These are phyloP conservation scores for Stenopsyche tienmushanensis DNA, from an alignment of 1,140 invertebrate species.

Conservation along the genomic window DNA sequence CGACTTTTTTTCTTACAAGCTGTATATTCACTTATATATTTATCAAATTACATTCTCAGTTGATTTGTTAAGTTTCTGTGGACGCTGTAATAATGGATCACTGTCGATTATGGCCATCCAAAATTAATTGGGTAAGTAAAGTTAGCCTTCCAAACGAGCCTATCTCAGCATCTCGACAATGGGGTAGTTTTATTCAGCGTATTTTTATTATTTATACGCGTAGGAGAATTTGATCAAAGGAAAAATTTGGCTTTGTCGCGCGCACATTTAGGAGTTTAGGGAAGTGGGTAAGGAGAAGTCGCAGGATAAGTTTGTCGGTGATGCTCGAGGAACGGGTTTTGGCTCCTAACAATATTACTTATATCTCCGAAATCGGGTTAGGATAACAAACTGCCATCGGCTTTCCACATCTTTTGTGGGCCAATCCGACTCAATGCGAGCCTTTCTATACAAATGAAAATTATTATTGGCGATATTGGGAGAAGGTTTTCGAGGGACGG, in stretches of 20 bases:
- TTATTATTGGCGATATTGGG: constrained; percentile 19
- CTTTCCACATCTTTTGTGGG: constrained; percentile 12
- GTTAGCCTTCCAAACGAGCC: too few relatives aligned
- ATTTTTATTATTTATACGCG: not conserved
- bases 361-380: constrained; percentile 24
- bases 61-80: too few relatives aligned
- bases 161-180: too few relatives aligned
- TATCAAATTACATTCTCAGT: too few relatives aligned
- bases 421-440: not conserved
- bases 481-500: not conserved
- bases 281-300: not conserved
- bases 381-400: constrained; percentile 26
- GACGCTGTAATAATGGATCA: too few relatives aligned
- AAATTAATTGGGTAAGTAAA: too few relatives aligned
- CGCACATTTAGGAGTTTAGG: not conserved
- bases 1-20: too few relatives aligned
- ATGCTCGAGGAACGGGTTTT: too few relatives aligned
- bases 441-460: constrained; percentile 21
- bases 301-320: not conserved
- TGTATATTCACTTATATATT: too few relatives aligned
- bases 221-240: constrained; percentile 9
- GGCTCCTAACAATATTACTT: constrained; percentile 25
- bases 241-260: constrained; percentile 15
- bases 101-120: too few relatives aligned
- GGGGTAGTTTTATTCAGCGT: not conserved